Evolutionary conservation across 2,888 invertebrate genomes (phyloP).

Genomic region (Hesperia comma): DNA sequence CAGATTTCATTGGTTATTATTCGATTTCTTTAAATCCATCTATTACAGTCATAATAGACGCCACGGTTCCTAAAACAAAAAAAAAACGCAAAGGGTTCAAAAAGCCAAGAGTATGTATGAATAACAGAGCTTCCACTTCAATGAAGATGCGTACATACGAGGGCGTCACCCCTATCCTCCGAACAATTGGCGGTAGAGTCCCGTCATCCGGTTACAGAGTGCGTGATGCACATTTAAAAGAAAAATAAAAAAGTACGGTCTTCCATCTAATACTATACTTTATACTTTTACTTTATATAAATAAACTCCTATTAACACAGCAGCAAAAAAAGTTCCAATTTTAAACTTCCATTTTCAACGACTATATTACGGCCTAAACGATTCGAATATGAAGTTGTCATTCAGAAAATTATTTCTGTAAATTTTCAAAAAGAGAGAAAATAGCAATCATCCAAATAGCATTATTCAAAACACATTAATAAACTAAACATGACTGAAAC

Average conservation of each 20-base stretch:
- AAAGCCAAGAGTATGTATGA: slow-evolving; percentile 42
- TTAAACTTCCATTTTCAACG: too few relatives aligned
- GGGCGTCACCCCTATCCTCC: slow-evolving; percentile 75
- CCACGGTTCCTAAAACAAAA: background rate
- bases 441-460: too few relatives aligned
- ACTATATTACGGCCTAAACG: too few relatives aligned
- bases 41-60: background rate
- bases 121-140: slow-evolving; percentile 70
- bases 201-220: slow-evolving; percentile 62
- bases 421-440: too few relatives aligned
- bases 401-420: too few relatives aligned
- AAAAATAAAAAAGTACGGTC: slow-evolving; percentile 46
- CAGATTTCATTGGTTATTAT: background rate
- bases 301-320: background rate
- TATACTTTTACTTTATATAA: background rate
- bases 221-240: slow-evolving; percentile 55
- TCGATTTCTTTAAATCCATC: too few relatives aligned
- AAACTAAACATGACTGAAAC: too few relatives aligned
- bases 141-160: slow-evolving; percentile 66
- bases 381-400: too few relatives aligned
- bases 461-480: too few relatives aligned
- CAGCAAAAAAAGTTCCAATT: too few relatives aligned
- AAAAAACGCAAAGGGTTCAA: slow-evolving; percentile 16
- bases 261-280: background rate
- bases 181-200: slow-evolving; percentile 64